phyloP scores from a whole-genome alignment of 2,113 vertebrate species.

The Limnothrissa miodon region DNA sequence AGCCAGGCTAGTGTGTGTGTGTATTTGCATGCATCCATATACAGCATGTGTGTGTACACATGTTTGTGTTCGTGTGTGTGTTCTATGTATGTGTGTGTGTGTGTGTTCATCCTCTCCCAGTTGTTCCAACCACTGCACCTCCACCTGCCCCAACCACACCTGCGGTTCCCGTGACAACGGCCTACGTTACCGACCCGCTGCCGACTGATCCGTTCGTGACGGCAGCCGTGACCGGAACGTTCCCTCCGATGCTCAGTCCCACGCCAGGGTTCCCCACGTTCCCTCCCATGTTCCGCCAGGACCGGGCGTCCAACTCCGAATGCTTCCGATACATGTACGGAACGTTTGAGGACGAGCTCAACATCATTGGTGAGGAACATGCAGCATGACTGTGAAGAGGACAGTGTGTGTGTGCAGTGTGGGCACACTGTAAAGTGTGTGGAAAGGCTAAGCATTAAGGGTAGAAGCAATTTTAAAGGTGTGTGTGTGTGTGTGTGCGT shows the following conservation, averaged over 20 bases:
- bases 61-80: neutral
- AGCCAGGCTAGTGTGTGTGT: neutral
- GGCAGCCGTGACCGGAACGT: slow-evolving; percentile 5
- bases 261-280: slow-evolving; percentile 18
- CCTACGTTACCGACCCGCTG: slow-evolving; percentile 47
- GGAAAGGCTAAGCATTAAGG: too few species aligned
- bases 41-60: neutral
- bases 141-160: slow-evolving; percentile 38
- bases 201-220: slow-evolving; percentile 36
- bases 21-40: neutral
- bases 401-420: slow-evolving; percentile 17
- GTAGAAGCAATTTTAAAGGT: too few species aligned
- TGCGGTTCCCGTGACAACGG: neutral
- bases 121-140: slow-evolving; percentile 37
- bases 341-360: slow-evolving; percentile 70
- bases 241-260: slow-evolving; percentile 18
- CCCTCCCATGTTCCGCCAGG: slow-evolving; percentile 38
- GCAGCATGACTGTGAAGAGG: neutral
- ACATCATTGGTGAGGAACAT: slow-evolving; percentile 73
- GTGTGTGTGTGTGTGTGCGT: slow-evolving; percentile 10
- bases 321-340: slow-evolving; percentile 83
- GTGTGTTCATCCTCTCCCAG: slow-evolving; percentile 25
- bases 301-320: slow-evolving; percentile 43
- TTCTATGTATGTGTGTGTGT: slow-evolving; percentile 1
- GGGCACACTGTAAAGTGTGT: neutral